A percentile compares a stretch with the other conserved stretches of the same genome.
phyloP scores from a whole-genome alignment of 2,888 invertebrate genomes.

The Gibbula magus region DNA sequence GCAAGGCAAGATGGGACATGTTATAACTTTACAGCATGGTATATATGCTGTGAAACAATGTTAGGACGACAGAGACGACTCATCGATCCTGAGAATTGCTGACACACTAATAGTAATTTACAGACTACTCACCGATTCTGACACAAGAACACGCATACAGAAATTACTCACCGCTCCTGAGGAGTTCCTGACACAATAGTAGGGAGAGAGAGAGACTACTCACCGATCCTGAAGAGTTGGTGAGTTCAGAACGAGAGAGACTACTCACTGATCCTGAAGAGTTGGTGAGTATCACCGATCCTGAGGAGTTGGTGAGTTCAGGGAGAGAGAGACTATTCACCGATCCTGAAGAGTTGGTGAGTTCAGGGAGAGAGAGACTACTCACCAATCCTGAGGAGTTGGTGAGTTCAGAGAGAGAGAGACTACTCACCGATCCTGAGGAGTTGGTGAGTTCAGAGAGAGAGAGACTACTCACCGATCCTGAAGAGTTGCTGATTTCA shows the following conservation, averaged over 20 bases:
- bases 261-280: too few species aligned
- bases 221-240: conserved; percentile 87
- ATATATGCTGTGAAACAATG: too few species aligned
- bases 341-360: conserved; percentile 91
- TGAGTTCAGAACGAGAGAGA: conserved; percentile 97
- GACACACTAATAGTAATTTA: too few species aligned
- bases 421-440: conserved; percentile 80
- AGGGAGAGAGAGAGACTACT: too few species aligned
- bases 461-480: conserved; percentile 80
- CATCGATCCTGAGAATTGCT: conserved; percentile 85
- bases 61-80: too few species aligned
- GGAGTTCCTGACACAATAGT: conserved; percentile 93
- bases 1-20: conserved; percentile 34
- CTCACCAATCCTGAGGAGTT: conserved; percentile 85
- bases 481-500: conserved; percentile 93
- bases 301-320: conserved; percentile 93
- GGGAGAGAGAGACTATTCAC: conserved; percentile 83
- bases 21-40: too few species aligned
- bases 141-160: too few species aligned
- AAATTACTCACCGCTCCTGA: conserved; percentile 80
- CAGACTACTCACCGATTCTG: conserved; percentile 80
- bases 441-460: conserved; percentile 96
- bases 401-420: conserved; percentile 94
- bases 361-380: conserved; percentile 88
- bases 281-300: conserved; percentile 77